These are phyloP conservation scores for Sciurus niger DNA, from an alignment of 2,113 vertebrate genomes.

Conservation along the genomic window DNA sequence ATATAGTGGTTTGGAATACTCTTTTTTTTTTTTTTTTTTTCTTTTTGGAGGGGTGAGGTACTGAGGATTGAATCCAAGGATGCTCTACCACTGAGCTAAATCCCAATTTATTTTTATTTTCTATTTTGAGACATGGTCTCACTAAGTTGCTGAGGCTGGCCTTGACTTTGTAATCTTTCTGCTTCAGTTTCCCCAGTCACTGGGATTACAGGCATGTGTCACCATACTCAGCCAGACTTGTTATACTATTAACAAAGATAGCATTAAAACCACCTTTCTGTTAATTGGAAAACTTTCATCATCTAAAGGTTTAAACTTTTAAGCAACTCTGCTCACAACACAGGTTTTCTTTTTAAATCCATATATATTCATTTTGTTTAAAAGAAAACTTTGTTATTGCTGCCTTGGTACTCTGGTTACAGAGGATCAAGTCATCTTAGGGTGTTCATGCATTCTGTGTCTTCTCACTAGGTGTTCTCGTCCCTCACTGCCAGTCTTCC, in stretches of 20 bases:
- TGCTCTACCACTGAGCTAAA: too few species aligned
- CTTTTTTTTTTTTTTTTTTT: too few species aligned
- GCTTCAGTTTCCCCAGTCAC: too few species aligned
- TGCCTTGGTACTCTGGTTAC: not conserved
- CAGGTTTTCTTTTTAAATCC: not conserved
- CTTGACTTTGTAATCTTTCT: too few species aligned
- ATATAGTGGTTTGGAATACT: not conserved
- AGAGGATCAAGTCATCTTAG: not conserved
- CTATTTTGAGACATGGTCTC: too few species aligned
- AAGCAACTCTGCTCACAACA: not conserved
- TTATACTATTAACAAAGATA: not conserved
- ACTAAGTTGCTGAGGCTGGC: too few species aligned
- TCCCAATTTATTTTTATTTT: too few species aligned
- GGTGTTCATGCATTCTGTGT: not conserved
- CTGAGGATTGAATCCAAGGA: too few species aligned
- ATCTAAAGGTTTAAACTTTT: not conserved
- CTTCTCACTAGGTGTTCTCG: not conserved
- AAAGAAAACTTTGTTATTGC: not conserved
- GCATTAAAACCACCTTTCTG: not conserved
- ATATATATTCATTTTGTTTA: not conserved
- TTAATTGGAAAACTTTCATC: conserved; percentile 23
- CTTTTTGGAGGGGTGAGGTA: too few species aligned
- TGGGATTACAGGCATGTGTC: too few species aligned
- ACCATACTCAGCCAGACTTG: not conserved
- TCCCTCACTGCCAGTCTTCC: not conserved